Percentiles rank a stretch among this genome's conserved stretches.
phyloP scores from a whole-genome alignment of 2,113 vertebrate genomes.

The Bufo bufo region DNA sequence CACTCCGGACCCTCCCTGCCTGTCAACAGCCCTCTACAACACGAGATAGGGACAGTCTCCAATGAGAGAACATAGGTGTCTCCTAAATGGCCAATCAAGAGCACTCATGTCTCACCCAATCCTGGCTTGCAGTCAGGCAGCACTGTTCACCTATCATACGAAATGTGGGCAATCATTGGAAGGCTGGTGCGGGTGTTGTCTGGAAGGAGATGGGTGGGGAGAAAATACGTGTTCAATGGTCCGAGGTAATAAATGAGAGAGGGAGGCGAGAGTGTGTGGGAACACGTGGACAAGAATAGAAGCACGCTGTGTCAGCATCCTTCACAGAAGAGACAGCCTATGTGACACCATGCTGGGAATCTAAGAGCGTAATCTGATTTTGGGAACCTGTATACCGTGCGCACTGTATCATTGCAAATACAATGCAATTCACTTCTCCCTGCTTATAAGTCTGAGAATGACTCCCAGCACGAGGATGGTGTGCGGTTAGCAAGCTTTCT shows the following conservation, averaged over 20 bases:
- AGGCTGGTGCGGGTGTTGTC: conserved; percentile 30
- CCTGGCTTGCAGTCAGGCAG: conserved; percentile 46
- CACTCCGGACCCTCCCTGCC: conserved; percentile 40
- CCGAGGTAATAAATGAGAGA: conserved; percentile 32
- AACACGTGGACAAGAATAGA: conserved; percentile 37
- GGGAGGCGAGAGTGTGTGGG: conserved; percentile 12
- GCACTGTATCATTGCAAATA: not conserved
- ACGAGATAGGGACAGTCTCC: conserved; percentile 5
- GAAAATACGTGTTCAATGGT: conserved; percentile 43
- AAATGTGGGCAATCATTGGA: conserved; percentile 23
- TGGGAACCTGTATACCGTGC: not conserved
- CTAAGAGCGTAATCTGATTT: not conserved
- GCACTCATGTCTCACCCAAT: conserved; percentile 21
- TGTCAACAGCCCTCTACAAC: conserved; percentile 35
- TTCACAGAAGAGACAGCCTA: not conserved
- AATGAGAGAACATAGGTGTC: conserved; percentile 14
- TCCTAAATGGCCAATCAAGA: conserved; percentile 14
- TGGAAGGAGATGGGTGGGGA: conserved; percentile 22
- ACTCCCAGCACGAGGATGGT: not conserved
- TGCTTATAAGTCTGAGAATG: not conserved
- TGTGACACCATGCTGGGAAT: not conserved
- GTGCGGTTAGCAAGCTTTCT: not conserved
- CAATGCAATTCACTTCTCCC: too few relatives aligned
- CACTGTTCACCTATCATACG: conserved; percentile 18
- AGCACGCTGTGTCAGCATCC: conserved; percentile 48